Evolutionary conservation across 2,888 invertebrate species (phyloP), one percentile per base, ranked within the genome.

Genomic region (Caenorhabditis sp.): DNA sequence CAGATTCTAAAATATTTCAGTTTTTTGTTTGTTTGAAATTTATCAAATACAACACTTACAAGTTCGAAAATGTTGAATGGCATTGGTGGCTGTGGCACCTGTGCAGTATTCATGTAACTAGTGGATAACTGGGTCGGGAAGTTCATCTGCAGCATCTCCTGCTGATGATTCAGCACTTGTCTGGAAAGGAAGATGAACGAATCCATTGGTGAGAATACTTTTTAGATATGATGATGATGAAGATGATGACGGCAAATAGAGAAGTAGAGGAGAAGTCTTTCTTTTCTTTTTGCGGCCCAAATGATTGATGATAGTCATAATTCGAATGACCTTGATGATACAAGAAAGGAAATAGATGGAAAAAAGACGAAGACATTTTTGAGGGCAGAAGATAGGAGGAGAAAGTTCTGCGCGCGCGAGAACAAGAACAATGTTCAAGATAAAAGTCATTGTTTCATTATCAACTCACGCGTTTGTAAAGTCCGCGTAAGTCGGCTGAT

Each of bases 231-330:
- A 62, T 61, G 50, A 24, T 45, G 43, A 20, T 45, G 58, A 58
- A 11, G 45, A 26, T 30, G 26, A 30, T 20, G 59, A 17, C 17
- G 43, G 52, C 17, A 30, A 9, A 30, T 30, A 30, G 30, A 30
- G 30, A 30, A 30, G 9, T 5, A 30, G 35, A 24, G 45, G 59
- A 17, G 35, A 55, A 32, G 65, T 46, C 50, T 58, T 59, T 68
- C 52, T 52, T 35, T 68, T 50, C 45, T 70, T 70, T 70, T 70
- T 59, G 45, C 50, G 70, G 53, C 41, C 59, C 35, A 52, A 52
- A 53, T 75, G 75, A 75, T 75, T 75, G 75, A 75, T 75, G 66
- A 68, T 53, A 68, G 75, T 73, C 55, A 65, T 73, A 65, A 73
- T 62, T 73, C 52, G 56, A 56, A 39, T 75, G 75, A 75, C 75